Base-by-base conservation (phyloP, 2,888 invertebrate genomes). In the Parnassius mnemosyne region DNA sequence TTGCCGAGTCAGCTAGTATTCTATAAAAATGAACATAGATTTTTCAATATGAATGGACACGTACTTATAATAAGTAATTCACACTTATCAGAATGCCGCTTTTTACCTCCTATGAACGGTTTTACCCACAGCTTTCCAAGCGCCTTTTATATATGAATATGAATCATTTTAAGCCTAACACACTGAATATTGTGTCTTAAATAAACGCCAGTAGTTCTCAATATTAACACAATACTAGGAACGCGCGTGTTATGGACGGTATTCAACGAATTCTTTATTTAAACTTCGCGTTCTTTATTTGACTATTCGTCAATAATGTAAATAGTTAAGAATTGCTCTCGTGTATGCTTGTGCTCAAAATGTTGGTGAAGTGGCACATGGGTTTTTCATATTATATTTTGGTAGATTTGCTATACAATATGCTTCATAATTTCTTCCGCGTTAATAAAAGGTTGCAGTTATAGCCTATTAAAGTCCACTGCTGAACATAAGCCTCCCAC, bases 151-250 rank as follows among this genome's bases (percentile, higher is more conserved):
- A 46, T 11, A 34, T 7, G 34, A 34, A 34, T 34, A 34, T 34
- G 34, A 34, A 34, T 34, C 34, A 34, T 34, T 1, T 16, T 10
- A 13, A 50, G 1, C 20, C 53, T 10, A 54, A 54, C 43, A 12
- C 25, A 54, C 9, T 25, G 51, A 9, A 12, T 42, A 1, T 50
- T 16, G 10, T 53, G 3, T 0, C 25, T 9, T 34, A 41, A 41
- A 43, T 42, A 9, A 50, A 51, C n/a, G 25, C 1, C 3, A 12
- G 9, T 12, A 16, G 42, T 50, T 50, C 43, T 10, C n/a, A 20
- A 55, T 44, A 25, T 25, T 46, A 46, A 46, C n/a, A 44, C 44
- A 54, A 46, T 55, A 55, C 55, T 25, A 20, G 46, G 55, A 55
- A 55, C 46, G 10, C 10, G 42, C 5, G 1, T 16, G 43, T 42